phyloP scores from a whole-genome alignment of 2,888 invertebrate genomes.

The Odontocerum albicorne region DNA sequence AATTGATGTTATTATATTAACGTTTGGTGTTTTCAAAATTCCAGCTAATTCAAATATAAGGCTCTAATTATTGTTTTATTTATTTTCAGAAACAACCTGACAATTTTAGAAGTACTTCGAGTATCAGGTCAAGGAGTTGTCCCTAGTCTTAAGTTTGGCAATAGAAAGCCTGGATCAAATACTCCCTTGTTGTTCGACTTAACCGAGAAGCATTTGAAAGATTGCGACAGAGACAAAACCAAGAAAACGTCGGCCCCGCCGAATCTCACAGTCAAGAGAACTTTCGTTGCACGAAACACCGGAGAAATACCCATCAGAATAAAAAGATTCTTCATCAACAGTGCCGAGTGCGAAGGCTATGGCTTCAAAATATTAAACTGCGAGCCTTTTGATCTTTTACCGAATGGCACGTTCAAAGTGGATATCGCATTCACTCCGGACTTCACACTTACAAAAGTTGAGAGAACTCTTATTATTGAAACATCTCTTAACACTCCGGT shows the following conservation, averaged over 20 bases:
- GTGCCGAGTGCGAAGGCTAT: conserved; percentile 71
- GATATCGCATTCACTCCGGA: conserved; percentile 89
- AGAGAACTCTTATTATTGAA: conserved; percentile 61
- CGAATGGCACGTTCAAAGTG: conserved; percentile 74
- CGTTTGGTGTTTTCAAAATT: too few relatives aligned
- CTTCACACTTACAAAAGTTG: conserved; percentile 76
- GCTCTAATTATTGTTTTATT: too few relatives aligned
- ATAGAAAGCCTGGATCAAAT: conserved; percentile 76
- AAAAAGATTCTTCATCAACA: conserved; percentile 65
- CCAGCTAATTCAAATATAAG: conserved; percentile 43
- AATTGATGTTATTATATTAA: too few relatives aligned
- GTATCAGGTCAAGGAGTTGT: conserved; percentile 82
- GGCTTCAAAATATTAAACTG: conserved; percentile 81
- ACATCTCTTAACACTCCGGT: conserved; percentile 64
- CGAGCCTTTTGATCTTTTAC: conserved; percentile 66
- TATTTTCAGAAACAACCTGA: conserved; percentile 87
- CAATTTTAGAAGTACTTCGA: conserved; percentile 83
- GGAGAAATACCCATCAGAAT: conserved; percentile 85
- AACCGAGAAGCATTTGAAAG: conserved; percentile 58
- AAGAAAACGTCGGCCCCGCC: conserved; percentile 27
- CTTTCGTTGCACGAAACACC: conserved; percentile 86
- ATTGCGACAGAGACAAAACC: conserved; percentile 50
- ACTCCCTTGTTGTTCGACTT: conserved; percentile 81
- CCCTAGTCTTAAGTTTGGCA: conserved; percentile 87
- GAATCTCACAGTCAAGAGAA: conserved; percentile 65